A percentile compares a stretch with the other conserved stretches of the same genome.
phyloP scores from a whole-genome alignment of 2,888 invertebrate genomes.

The Penaeus monodon region DNA sequence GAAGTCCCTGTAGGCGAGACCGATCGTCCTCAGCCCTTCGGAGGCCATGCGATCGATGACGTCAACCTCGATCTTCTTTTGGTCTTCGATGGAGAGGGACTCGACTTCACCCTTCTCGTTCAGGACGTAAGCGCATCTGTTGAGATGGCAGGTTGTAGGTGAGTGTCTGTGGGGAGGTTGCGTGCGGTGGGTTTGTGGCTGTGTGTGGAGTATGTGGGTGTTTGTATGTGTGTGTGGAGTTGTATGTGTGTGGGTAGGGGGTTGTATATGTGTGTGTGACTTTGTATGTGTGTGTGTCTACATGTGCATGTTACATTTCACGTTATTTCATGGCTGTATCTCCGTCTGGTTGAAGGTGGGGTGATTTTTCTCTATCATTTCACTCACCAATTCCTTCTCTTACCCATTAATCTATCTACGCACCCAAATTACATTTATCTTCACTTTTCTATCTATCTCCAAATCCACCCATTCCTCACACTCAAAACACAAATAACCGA shows the following conservation, averaged over 20 bases:
- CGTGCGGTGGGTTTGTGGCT: too few species aligned
- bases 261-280: not conserved
- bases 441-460: not conserved
- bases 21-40: slow-evolving; percentile 94
- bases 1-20: slow-evolving; percentile 90
- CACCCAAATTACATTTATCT: not conserved
- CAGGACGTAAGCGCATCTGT: slow-evolving; percentile 93
- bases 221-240: too few species aligned
- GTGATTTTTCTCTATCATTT: not conserved
- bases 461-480: not conserved
- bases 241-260: too few species aligned
- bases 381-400: not conserved
- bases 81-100: slow-evolving; percentile 92
- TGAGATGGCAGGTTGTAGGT: not conserved
- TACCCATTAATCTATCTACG: not conserved
- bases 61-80: slow-evolving; percentile 88
- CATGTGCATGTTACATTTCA: not conserved
- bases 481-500: not conserved
- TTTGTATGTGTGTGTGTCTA: not conserved
- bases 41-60: slow-evolving; percentile 99
- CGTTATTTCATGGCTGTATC: not conserved
- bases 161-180: too few species aligned
- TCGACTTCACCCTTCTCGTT: slow-evolving; percentile 92
- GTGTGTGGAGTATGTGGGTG: too few species aligned
- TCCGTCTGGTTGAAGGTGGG: not conserved